phyloP scores from a whole-genome alignment of 2,888 invertebrate species.

The Onthophagus sagittarius region DNA sequence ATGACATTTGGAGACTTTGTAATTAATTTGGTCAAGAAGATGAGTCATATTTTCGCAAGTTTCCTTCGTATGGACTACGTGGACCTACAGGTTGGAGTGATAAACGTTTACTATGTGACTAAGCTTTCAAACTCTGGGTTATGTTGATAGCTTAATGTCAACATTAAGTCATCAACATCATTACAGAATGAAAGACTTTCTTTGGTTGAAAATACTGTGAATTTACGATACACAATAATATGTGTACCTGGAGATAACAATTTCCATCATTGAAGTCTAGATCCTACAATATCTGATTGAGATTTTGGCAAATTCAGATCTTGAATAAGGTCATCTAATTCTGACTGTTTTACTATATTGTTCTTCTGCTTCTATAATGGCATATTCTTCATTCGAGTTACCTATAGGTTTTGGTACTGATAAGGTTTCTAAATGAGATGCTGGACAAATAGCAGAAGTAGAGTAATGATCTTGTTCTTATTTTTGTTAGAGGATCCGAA shows the following conservation, averaged over 20 bases:
- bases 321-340: background rate
- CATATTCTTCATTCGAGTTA: background rate
- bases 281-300: background rate
- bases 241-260: background rate
- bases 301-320: slow-evolving; percentile 10
- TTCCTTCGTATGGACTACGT: too few relatives aligned
- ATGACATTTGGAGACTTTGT: too few relatives aligned
- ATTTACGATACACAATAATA: background rate
- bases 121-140: too few relatives aligned
- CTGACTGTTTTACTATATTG: background rate
- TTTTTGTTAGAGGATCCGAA: background rate
- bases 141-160: too few relatives aligned
- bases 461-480: slow-evolving; percentile 2
- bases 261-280: background rate
- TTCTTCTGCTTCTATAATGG: too few relatives aligned
- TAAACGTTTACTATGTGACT: too few relatives aligned
- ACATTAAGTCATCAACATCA: too few relatives aligned
- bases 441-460: slow-evolving; percentile 11
- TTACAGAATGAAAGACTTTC: too few relatives aligned
- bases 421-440: slow-evolving; percentile 4
- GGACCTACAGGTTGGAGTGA: too few relatives aligned
- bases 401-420: slow-evolving; percentile 6
- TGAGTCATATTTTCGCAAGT: too few relatives aligned
- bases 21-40: too few relatives aligned
- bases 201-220: too few relatives aligned